Evolutionary conservation across 2,113 vertebrate species (phyloP), one percentile per base, ranked within the genome.

Genomic region (Aspiorhynchus laticeps): DNA sequence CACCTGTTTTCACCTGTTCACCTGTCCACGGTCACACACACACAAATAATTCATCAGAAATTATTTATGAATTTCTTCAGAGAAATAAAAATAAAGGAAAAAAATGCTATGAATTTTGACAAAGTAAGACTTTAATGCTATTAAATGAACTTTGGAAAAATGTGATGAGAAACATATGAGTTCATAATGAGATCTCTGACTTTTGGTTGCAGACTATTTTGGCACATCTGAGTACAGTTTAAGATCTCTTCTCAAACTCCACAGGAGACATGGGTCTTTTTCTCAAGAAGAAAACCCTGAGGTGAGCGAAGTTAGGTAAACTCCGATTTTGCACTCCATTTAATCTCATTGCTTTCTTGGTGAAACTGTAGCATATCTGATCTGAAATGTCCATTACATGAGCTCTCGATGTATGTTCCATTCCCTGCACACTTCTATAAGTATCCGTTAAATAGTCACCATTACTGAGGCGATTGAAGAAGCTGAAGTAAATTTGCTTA

Each of bases 401-500:
- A 51, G 2, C 75, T 78, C 26, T 78, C 48, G 43, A 43, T 81
- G 78, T 59, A 80, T 41, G 26, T n/a, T 85, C 73, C 41, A 77
- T 77, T 76, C 67, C 73, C 24, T 75, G 21, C 59, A 0, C 79
- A 43, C 61, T 83, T 67, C 15, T 46, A 26, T 26, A 63, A 43
- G 36, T 26, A 63, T 14, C 14, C 31, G 4, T 43, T 80, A 17
- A 82, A 19, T 82, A 31, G 80, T 84, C 28, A 43, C 48, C 75
- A 74, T 88, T 88, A 89, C 82, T 41, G 4, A 33, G 48, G 75
- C 83, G 36, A 87, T 90, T 92, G 90, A 61, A 59, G 14, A 1
- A 82, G 90, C 89, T 86, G 88, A 90, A 90, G 71, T 63, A 61
- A 90, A 91, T 91, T 90, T 84, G 83, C 88, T 87, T 88, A 91